Evolutionary conservation across 30 jellyfish, hydroid and myxozoan genomes (phyloP).

Genomic region (Aurelia aurita): DNA sequence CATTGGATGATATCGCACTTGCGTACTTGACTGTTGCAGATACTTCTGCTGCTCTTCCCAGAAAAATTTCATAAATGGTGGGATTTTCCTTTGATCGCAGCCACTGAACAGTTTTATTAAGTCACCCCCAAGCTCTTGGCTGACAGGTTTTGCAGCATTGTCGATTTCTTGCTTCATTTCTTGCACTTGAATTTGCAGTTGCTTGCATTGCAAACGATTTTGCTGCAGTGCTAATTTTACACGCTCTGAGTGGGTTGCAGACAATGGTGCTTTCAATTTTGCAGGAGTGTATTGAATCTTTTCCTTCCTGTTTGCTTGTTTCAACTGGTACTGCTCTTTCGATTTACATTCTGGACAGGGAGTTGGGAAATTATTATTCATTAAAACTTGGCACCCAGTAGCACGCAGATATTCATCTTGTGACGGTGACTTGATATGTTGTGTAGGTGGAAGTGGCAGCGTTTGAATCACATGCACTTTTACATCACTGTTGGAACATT

Average conservation of each 20-base stretch:
- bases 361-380: neutral
- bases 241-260: slow-evolving; percentile 24
- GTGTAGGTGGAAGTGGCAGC: neutral
- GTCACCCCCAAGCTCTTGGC: slow-evolving; percentile 25
- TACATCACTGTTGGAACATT: slow-evolving; percentile 11
- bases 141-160: slow-evolving; percentile 8
- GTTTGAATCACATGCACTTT: slow-evolving; percentile 30
- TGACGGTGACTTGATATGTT: slow-evolving; percentile 4
- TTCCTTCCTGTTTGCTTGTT: slow-evolving; percentile 4
- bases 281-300: slow-evolving; percentile 15
- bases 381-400: neutral
- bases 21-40: slow-evolving; percentile 31
- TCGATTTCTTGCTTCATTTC: slow-evolving; percentile 35
- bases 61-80: slow-evolving; percentile 65
- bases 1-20: slow-evolving; percentile 70
- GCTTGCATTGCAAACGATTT: slow-evolving; percentile 38
- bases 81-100: slow-evolving; percentile 47
- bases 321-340: neutral
- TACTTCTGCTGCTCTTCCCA: slow-evolving; percentile 71
- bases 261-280: slow-evolving; percentile 14
- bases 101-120: slow-evolving; percentile 12
- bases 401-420: slow-evolving; percentile 40
- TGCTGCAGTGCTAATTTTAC: slow-evolving; percentile 30
- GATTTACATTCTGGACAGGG: slow-evolving; percentile 4
- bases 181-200: slow-evolving; percentile 35